Conservation (phyloP, 2,113 vertebrate genomes). For the Brachypteracias leptosomus region DNA sequence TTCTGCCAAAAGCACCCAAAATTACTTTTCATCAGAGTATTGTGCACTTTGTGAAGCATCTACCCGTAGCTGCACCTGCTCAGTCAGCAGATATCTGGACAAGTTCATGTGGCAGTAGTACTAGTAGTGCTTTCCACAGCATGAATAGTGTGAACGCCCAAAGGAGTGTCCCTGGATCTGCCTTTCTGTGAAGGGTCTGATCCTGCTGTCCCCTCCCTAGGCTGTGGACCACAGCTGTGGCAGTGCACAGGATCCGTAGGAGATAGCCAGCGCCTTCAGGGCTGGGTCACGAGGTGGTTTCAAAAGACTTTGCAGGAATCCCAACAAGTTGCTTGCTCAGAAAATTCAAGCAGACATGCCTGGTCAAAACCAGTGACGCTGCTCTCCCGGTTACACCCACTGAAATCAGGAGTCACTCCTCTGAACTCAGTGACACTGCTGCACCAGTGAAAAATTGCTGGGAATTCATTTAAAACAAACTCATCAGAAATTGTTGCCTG, state of each 20-base stretch:
- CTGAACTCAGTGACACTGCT: neutral
- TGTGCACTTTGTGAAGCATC: neutral
- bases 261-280: neutral
- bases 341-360: neutral
- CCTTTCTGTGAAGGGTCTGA: neutral
- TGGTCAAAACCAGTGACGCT: neutral
- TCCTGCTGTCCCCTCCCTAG: neutral
- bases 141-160: neutral
- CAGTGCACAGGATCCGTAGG: rapidly evolving
- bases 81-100: neutral
- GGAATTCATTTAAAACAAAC: neutral
- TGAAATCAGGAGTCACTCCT: neutral
- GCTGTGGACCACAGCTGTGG: neutral
- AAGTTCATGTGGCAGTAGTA: neutral
- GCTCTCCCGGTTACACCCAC: neutral
- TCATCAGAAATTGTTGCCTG: neutral
- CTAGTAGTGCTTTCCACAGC: neutral
- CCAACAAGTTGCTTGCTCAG: neutral
- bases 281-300: neutral
- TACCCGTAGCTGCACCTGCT: neutral
- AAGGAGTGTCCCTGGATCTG: neutral
- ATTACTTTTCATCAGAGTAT: neutral
- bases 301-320: neutral
- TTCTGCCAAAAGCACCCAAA: neutral
- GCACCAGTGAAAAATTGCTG: neutral